Percentiles rank a stretch among this genome's conserved stretches.
phyloP scores from a whole-genome alignment of 1,140 invertebrate genomes.

The Drosophila sulfurigaster region DNA sequence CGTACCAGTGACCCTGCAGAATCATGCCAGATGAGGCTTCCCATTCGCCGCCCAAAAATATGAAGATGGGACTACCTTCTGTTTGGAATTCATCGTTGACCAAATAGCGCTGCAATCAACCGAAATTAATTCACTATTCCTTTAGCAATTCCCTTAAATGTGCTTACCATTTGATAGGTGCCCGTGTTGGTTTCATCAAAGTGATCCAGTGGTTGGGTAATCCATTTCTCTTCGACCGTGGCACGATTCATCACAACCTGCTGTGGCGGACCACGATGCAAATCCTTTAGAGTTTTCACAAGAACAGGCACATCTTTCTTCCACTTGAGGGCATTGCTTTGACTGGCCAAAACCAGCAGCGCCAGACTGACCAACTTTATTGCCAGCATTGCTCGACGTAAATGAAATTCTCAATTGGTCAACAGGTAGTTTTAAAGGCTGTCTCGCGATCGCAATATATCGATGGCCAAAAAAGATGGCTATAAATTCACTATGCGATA shows the following conservation, averaged over 20 bases:
- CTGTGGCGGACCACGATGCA: slow-evolving; percentile 68
- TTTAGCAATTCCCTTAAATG: background rate
- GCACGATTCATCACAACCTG: slow-evolving; percentile 19
- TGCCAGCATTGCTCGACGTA: slow-evolving; percentile 53
- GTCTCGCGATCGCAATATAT: slow-evolving; percentile 14
- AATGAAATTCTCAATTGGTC: slow-evolving; percentile 44
- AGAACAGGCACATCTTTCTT: slow-evolving; percentile 60
- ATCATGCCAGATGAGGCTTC: slow-evolving; percentile 85
- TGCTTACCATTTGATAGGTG: slow-evolving; percentile 88
- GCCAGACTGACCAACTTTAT: slow-evolving; percentile 56
- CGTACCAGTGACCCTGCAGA: slow-evolving; percentile 86
- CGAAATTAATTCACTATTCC: background rate
- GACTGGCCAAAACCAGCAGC: slow-evolving; percentile 37
- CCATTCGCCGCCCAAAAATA: slow-evolving; percentile 90
- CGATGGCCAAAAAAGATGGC: slow-evolving; percentile 49
- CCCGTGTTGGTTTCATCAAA: slow-evolving; percentile 88
- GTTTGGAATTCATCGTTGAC: slow-evolving; percentile 76
- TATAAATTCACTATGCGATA: slow-evolving; percentile 63
- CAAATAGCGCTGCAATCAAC: slow-evolving; percentile 66
- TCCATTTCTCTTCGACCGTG: slow-evolving; percentile 59
- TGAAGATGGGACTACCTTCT: slow-evolving; percentile 88
- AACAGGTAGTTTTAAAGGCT: slow-evolving; percentile 43
- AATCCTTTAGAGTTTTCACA: slow-evolving; percentile 59
- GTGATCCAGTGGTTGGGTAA: slow-evolving; percentile 87
- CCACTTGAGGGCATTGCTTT: slow-evolving; percentile 24